Conservation (phyloP, 2,888 invertebrate species). For the Drosophila austrosaltans region DNA sequence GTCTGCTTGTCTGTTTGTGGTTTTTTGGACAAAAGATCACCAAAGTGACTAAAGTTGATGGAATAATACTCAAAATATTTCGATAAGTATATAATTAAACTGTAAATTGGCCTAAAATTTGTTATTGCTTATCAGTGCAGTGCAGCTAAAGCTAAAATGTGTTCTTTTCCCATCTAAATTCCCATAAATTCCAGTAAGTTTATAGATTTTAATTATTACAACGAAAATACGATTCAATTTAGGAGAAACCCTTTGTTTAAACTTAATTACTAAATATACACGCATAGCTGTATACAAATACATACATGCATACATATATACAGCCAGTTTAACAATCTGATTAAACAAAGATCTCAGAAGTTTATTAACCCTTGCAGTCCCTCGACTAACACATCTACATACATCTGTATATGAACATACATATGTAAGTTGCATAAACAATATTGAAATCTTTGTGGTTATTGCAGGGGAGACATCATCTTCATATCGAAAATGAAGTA, state of each 20-base stretch:
- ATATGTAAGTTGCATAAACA: background rate
- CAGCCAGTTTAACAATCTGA: background rate
- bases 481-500: background rate
- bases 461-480: background rate
- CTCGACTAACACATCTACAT: background rate
- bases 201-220: too few species aligned
- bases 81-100: too few species aligned
- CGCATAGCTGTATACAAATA: background rate
- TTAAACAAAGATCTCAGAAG: slow-evolving; percentile 1
- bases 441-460: background rate
- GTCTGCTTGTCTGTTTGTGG: background rate
- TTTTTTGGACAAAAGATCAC: background rate
- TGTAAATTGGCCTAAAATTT: too few species aligned
- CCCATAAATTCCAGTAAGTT: too few species aligned
- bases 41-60: too few species aligned
- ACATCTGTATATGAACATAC: background rate
- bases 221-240: too few species aligned
- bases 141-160: too few species aligned
- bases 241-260: background rate
- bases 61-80: too few species aligned
- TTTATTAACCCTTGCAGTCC: slow-evolving; percentile 3
- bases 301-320: background rate
- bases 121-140: too few species aligned
- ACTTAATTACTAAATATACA: background rate
- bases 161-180: too few species aligned